Evolutionary conservation across 1,140 invertebrate genomes (phyloP).

Genomic region (Hypsibius dujardini): DNA sequence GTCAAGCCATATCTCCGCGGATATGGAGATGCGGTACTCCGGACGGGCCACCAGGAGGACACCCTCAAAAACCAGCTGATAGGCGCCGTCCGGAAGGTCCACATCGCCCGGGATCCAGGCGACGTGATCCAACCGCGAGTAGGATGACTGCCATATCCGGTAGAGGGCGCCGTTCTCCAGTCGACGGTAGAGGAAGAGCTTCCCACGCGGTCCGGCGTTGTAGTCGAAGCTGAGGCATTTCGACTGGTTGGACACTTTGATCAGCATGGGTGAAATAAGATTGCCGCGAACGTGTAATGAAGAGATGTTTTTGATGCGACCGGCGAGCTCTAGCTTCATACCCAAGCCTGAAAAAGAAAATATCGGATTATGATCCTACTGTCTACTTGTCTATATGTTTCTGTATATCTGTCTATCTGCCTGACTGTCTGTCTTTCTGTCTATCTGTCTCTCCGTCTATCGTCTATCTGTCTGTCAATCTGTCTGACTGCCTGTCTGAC

Average conservation of each 20-base stretch:
- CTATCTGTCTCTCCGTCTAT: too few species aligned
- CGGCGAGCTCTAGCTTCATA: conserved; percentile 1
- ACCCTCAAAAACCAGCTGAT: conserved; percentile 13
- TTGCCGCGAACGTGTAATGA: background rate
- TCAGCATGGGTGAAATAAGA: background rate
- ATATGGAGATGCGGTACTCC: conserved; percentile 9
- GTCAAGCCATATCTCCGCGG: conserved; percentile 14
- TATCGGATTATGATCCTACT: too few species aligned
- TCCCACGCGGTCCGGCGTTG: conserved; percentile 10
- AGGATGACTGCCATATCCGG: conserved; percentile 8
- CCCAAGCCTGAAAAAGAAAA: background rate
- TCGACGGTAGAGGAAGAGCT: conserved; percentile 6
- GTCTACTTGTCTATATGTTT: too few species aligned
- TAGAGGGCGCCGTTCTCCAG: background rate
- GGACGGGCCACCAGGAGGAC: conserved; percentile 9
- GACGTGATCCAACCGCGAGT: conserved; percentile 8
- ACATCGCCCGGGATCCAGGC: background rate
- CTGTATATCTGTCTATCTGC: too few species aligned
- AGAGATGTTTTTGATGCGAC: background rate
- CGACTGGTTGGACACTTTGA: background rate
- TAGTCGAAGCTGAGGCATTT: background rate
- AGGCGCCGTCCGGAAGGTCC: background rate
- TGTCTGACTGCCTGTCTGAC: too few species aligned
- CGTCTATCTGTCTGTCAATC: too few species aligned
- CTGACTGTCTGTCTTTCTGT: too few species aligned